Conservation (phyloP, 2,797 vertebrate genomes). For the Microctenopoma steveboyesi region DNA sequence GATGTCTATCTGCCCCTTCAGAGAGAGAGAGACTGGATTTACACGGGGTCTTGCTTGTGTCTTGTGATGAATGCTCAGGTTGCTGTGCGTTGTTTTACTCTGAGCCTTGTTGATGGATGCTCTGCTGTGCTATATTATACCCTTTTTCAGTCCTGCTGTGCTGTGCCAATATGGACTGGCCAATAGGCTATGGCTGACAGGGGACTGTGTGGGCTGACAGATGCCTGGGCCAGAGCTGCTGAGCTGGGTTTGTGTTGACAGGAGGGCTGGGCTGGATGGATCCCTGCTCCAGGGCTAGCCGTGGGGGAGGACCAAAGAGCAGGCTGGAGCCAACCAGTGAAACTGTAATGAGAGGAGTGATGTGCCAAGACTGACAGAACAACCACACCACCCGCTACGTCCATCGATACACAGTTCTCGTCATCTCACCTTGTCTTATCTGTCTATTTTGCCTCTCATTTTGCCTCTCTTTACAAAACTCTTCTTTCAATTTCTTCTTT, state of each 20-base stretch:
- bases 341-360: constrained; percentile 77
- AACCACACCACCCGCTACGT: constrained; percentile 61
- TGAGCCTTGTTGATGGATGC: constrained; percentile 69
- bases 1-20: constrained; percentile 38
- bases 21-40: constrained; percentile 34
- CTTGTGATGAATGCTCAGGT: constrained; percentile 60
- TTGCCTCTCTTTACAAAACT: constrained; percentile 56
- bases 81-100: constrained; percentile 58
- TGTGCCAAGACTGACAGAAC: constrained; percentile 74
- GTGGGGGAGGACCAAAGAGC: constrained; percentile 75
- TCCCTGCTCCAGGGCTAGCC: constrained; percentile 78
- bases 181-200: constrained; percentile 73
- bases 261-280: constrained; percentile 74
- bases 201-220: constrained; percentile 79
- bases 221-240: constrained; percentile 76
- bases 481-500: constrained; percentile 18
- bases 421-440: constrained; percentile 43
- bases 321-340: constrained; percentile 66
- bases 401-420: constrained; percentile 59
- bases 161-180: constrained; percentile 69
- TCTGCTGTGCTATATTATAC: constrained; percentile 60
- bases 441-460: constrained; percentile 26
- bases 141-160: constrained; percentile 60
- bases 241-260: constrained; percentile 78
- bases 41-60: constrained; percentile 34